A percentile compares a stretch with the other conserved stretches of the same genome.
These are phyloP conservation scores for Anableps anableps DNA, from an alignment of 2,797 vertebrate genomes.

Conservation along the genomic window DNA sequence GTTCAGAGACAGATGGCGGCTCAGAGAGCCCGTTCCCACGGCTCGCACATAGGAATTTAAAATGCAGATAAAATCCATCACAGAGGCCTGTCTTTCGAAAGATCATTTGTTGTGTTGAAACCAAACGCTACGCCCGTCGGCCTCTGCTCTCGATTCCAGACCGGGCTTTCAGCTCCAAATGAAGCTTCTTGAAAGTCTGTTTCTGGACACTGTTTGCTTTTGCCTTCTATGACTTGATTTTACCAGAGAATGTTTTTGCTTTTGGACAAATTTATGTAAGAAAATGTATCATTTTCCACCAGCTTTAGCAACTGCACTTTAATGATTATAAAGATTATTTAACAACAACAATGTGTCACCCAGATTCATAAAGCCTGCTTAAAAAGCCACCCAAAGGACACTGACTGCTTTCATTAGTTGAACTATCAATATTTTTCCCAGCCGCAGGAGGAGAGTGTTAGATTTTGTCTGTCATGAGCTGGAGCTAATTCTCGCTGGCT, in stretches of 20 bases:
- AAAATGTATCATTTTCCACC: not conserved
- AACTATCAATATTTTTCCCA: slow-evolving; percentile 42
- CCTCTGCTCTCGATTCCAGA: slow-evolving; percentile 22
- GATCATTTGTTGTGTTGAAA: slow-evolving; percentile 52
- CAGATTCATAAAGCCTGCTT: not conserved
- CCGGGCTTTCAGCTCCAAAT: slow-evolving; percentile 42
- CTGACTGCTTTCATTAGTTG: not conserved
- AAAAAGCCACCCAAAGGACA: not conserved
- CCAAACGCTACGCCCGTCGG: slow-evolving; percentile 25
- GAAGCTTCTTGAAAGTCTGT: slow-evolving; percentile 42
- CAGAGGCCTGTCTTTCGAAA: slow-evolving; percentile 63
- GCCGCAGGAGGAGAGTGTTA: slow-evolving; percentile 76
- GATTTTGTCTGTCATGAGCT: slow-evolving; percentile 81
- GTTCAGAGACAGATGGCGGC: slow-evolving; percentile 69
- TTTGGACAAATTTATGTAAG: not conserved
- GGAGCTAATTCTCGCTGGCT: slow-evolving; percentile 80
- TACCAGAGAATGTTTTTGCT: not conserved
- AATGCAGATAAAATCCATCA: slow-evolving; percentile 70
- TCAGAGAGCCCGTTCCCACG: slow-evolving; percentile 67
- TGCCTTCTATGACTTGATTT: not conserved
- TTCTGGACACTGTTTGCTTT: not conserved
- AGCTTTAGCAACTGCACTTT: not conserved
- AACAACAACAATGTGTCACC: not conserved
- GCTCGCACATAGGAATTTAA: slow-evolving; percentile 71
- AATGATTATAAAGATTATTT: not conserved